Conservation (phyloP, 1,140 invertebrate species). For the Magallana gigas region DNA sequence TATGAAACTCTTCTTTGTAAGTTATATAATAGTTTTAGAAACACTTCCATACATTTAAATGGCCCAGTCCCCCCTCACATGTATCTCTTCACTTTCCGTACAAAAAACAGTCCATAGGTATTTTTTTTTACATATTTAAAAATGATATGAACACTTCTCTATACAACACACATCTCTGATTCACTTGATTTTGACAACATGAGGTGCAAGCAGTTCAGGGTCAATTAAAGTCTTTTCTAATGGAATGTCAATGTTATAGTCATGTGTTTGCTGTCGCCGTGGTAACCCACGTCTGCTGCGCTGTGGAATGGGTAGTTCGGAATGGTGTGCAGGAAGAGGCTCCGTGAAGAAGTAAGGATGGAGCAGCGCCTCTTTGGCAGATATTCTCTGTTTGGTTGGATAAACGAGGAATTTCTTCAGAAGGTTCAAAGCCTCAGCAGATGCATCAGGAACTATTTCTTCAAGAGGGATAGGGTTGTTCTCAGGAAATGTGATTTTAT, state of each 20-base stretch:
- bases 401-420: slow-evolving; percentile 90
- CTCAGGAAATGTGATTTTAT: slow-evolving; percentile 95
- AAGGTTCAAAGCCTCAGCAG: slow-evolving; percentile 86
- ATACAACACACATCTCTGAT: too few relatives aligned
- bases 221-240: slow-evolving; percentile 75
- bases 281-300: slow-evolving; percentile 71
- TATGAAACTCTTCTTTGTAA: too few relatives aligned
- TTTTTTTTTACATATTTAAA: too few relatives aligned
- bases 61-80: too few relatives aligned
- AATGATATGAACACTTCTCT: too few relatives aligned
- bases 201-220: slow-evolving; percentile 72
- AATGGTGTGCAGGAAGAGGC: slow-evolving; percentile 81
- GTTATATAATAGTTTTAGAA: too few relatives aligned
- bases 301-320: slow-evolving; percentile 80
- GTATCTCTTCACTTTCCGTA: too few relatives aligned
- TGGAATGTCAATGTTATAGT: slow-evolving; percentile 77
- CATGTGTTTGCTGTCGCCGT: slow-evolving; percentile 74
- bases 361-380: slow-evolving; percentile 86
- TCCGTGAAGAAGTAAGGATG: slow-evolving; percentile 82
- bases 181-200: slow-evolving; percentile 70
- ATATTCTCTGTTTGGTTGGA: slow-evolving; percentile 88
- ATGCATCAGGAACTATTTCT: slow-evolving; percentile 85
- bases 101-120: too few relatives aligned
- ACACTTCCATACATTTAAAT: too few relatives aligned
- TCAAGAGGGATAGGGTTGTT: slow-evolving; percentile 86